Evolutionary conservation across 2,113 vertebrate species (phyloP).

Genomic region (Pteruthius melanotis): DNA sequence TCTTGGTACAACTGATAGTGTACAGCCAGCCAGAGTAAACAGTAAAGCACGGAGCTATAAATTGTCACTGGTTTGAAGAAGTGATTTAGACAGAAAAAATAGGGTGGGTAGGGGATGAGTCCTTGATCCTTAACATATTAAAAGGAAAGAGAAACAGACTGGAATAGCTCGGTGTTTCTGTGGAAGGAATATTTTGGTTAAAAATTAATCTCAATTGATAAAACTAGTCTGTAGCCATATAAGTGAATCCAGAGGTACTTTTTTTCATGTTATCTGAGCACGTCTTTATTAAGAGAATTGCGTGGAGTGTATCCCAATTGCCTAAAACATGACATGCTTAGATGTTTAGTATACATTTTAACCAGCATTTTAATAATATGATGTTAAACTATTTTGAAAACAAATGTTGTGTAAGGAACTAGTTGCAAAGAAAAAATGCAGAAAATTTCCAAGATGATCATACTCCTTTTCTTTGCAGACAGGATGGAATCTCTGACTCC

Average conservation of each 20-base stretch:
- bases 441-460: neutral
- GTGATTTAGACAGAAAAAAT: neutral
- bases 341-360: neutral
- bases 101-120: neutral
- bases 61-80: neutral
- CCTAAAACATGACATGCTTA: neutral
- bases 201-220: neutral
- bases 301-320: neutral
- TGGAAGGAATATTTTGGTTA: neutral
- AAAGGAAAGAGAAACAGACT: neutral
- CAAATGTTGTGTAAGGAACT: neutral
- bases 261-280: neutral
- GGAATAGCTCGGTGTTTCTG: neutral
- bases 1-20: neutral
- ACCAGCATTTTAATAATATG: neutral
- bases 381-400: neutral
- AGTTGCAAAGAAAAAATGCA: neutral
- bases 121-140: neutral
- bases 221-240: neutral
- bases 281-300: neutral
- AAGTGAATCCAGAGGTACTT: neutral
- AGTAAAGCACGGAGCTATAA: neutral
- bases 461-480: conserved; percentile 71
- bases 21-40: neutral
- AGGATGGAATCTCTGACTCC: conserved; percentile 56